A percentile compares a stretch with the other conserved stretches of the same genome.
Evolutionary conservation across 1,140 invertebrate genomes (phyloP).

Genomic region (Bombus haemorrhoidalis): DNA sequence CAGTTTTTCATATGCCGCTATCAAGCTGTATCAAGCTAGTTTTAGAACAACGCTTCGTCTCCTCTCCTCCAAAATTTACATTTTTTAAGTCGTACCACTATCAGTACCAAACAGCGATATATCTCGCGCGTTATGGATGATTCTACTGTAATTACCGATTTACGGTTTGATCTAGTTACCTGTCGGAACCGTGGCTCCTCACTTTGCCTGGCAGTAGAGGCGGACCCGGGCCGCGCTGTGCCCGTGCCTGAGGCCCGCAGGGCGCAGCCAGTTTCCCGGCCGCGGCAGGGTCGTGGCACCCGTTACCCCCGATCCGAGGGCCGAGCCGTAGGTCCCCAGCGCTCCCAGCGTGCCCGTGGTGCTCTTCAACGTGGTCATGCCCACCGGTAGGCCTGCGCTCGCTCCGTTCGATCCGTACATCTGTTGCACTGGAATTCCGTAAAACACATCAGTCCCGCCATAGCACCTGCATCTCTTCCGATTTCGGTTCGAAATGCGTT

Average conservation of each 20-base stretch:
- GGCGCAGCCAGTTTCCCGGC: slow-evolving; percentile 96
- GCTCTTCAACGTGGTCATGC: slow-evolving; percentile 83
- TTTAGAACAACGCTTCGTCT: too few relatives aligned
- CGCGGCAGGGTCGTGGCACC: slow-evolving; percentile 84
- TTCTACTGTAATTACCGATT: too few relatives aligned
- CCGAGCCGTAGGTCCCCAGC: slow-evolving; percentile 73
- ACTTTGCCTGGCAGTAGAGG: slow-evolving; percentile 90
- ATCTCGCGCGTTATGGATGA: too few relatives aligned
- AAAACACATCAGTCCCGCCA: slow-evolving; percentile 79
- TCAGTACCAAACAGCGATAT: too few relatives aligned
- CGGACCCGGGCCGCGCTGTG: slow-evolving; percentile 87
- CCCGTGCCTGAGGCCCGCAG: slow-evolving; percentile 93
- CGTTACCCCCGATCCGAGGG: slow-evolving; percentile 76
- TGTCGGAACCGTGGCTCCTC: slow-evolving; percentile 85
- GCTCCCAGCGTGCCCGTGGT: slow-evolving; percentile 79
- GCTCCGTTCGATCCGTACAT: slow-evolving; percentile 91
- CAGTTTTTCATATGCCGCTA: too few relatives aligned
- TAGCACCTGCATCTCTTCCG: slow-evolving; percentile 68
- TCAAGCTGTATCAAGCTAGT: too few relatives aligned
- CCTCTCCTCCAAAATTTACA: too few relatives aligned
- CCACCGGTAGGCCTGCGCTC: slow-evolving; percentile 85
- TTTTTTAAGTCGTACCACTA: too few relatives aligned
- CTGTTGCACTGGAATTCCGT: slow-evolving; percentile 88
- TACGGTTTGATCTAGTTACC: slow-evolving; percentile 71
- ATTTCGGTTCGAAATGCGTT: slow-evolving; percentile 23